Base-by-base conservation (phyloP, 2,888 invertebrate species). In the Nomada ruficornis region DNA sequence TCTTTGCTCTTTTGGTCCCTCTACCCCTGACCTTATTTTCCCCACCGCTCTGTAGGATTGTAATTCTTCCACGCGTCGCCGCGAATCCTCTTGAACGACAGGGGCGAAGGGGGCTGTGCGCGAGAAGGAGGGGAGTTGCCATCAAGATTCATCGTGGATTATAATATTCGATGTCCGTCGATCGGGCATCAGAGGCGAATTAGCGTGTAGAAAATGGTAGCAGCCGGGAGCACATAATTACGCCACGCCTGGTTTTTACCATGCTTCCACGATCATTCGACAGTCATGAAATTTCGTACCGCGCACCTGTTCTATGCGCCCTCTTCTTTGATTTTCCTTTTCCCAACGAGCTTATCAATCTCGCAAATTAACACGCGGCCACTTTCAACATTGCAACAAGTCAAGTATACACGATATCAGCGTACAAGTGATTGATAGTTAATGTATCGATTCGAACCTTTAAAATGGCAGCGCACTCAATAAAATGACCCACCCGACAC, bases 141-240 rank as follows among this genome's bases (percentile, higher is more conserved):
- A 67, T 83, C 83, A 86, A 86, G 84, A 86, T 86, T 82, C 86
- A 85, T 70, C 77, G 79, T 80, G 80, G 86, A 86, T 88, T 86
- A 88, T 88, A 85, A 88, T 86, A 86, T 88, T 79, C 86, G 85
- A 88, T 88, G 85, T 81, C 80, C 84, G 85, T 82, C 86, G 86
- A 88, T 85, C 82, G 81, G 76, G 70, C 84, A 77, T 82, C 85
- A 63, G 74, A 74, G 71, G 47, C 80, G 87, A 84, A 88, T 88
- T 88, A 86, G 85, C 82, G 77, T 69, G 70, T 86, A 88, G 88
- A 88, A 88, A 88, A 88, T 88, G 88, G 88, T 82, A 88, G 85
- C 85, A 77, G 73, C 84, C 70, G 54, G 23, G 72, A 76, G 71
- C 60, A 36, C 74, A 29, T 86, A 88, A 88, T 85, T 86, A 84